Evolutionary conservation across 2,797 vertebrate species (phyloP).

Genomic region (Stomatorhinus walkeri): DNA sequence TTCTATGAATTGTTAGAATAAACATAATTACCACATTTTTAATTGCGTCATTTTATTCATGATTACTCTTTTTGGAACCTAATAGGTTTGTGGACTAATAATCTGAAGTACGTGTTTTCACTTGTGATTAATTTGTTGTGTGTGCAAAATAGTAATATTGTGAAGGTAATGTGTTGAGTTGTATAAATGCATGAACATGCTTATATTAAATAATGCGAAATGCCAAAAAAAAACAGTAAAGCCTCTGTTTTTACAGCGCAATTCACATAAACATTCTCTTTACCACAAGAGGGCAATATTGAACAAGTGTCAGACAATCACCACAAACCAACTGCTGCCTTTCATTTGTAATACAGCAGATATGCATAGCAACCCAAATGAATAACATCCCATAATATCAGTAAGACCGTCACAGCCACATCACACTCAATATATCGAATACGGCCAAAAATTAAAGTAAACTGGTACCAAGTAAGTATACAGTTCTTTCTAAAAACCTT

Average conservation of each 20-base stretch:
- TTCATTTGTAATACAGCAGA: neutral
- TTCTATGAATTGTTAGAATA: neutral
- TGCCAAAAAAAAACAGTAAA: no score
- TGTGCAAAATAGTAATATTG: neutral
- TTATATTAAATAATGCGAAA: neutral
- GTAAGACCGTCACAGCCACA: neutral
- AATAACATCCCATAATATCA: neutral
- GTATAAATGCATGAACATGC: neutral
- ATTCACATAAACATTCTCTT: neutral
- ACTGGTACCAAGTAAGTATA: neutral
- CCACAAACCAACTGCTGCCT: neutral
- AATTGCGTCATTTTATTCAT: neutral
- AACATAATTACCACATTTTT: neutral
- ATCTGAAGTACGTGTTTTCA: neutral
- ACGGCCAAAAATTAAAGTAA: neutral
- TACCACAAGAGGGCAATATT: conserved; percentile 18
- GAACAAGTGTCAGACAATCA: neutral
- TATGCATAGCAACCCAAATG: neutral
- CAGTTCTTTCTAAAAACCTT: neutral
- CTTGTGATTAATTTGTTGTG: neutral
- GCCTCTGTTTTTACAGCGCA: neutral
- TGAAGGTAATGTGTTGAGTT: neutral
- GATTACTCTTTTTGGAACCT: neutral
- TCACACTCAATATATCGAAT: neutral
- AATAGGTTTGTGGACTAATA: neutral